Base-by-base conservation (phyloP, 2,888 invertebrate species). In the Lathronympha strigana region DNA sequence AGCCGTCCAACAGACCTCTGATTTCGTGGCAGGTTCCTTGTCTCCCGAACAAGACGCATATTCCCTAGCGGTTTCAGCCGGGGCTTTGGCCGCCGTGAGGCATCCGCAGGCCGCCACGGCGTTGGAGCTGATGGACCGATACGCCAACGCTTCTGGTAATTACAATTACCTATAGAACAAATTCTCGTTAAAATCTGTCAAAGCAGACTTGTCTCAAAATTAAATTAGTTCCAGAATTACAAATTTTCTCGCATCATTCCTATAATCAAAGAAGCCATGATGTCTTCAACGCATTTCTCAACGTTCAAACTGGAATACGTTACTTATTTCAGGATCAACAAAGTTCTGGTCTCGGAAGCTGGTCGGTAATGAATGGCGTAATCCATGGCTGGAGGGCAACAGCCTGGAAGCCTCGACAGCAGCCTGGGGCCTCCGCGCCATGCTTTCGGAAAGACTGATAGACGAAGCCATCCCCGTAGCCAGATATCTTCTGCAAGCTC, bases 351-450 rank as follows among this genome's bases (percentile, higher is more conserved):
- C 88, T 0, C 83, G 91, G 0, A 78, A 78, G 31, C 69, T 88
- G 1, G 71, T 79, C 0, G 85, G 83, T 3, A 74, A 79, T 0
- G 91, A 91, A 71, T 87, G 86, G 85, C 84, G 86, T 47, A 92
- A 90, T 74, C 92, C 92, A 0, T 91, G 92, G 89, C 75, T 86
- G 69, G 78, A 73, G 31, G 83, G 80, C 61, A 90, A 89, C 77
- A 89, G 83, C 60, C 67, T 88, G 36, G 88, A 87, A 72, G 90
- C 98, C 4, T 97, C 97, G 83, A 96, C 97, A 73, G 98, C 98
- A 0, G 95, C 98, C 0, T 99, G 98, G 84, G 96, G 95, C 0
- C 88, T 99, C 63, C 90, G 98, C 62, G 95, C 97, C 0, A 94
- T 94, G 79, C 77, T 95, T 13, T 92, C 80, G 1, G 79, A 83